Evolutionary conservation across 2,888 invertebrate genomes (phyloP), one percentile per base, ranked within the genome.

Genomic region (Alentia gelatinosa): DNA sequence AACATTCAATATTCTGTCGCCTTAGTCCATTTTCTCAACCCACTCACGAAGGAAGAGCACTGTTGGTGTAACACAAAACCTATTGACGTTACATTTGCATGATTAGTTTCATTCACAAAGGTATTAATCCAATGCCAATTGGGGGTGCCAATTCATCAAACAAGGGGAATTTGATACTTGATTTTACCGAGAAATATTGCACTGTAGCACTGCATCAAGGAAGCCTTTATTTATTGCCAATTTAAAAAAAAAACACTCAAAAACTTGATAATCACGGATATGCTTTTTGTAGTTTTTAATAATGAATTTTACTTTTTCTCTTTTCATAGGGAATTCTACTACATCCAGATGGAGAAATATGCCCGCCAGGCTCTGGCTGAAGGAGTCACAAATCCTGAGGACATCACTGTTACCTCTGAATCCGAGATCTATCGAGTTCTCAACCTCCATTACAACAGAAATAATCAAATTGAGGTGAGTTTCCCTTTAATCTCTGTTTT

Each of bases 321-420:
- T 92, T 42, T 83, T 96, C 96, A 40, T 95, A 99, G 99, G 97
- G 99, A 99, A 97, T 99, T 99, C 97, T 99, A 99, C 97, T 99
- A 99, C 97, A 99, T 99, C 96, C 99, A 99, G 97, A 99, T 99
- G 99, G 99, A 99, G 97, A 99, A 99, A 97, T 99, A 99, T 97
- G 99, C 99, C 93, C 97, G 99, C 94, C 99, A 99, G 96, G 98
- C 99, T 88, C 98, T 99, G 95, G 98, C 98, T 94, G 99, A 99
- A 97, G 99, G 99, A 92, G 97, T 98, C 94, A 98, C 98, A 96
- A 97, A 97, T 95, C 97, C 98, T 33, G 99, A 99, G 94, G 99
- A 99, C 95, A 97, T 99, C 92, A 98, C 98, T 96, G 99, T 99
- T 91, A 98, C 98, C 92, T 97, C 97, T 91, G 99, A 99, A 96